Evolutionary conservation across 2,113 vertebrate genomes (phyloP), one percentile per base, ranked within the genome.

Genomic region (Butorides virescens): DNA sequence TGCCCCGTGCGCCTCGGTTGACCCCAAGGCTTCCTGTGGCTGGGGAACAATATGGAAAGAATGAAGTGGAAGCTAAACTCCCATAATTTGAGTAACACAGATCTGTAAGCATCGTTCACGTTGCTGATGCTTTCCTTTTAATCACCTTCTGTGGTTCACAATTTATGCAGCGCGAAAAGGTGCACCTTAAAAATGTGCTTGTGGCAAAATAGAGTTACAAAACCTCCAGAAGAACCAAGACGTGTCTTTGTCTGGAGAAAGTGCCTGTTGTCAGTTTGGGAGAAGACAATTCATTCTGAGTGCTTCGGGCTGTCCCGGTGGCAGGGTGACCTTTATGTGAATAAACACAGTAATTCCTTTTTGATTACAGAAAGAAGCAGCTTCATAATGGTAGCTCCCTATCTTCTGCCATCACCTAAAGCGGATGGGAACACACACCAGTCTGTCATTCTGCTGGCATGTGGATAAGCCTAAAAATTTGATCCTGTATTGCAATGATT

Each of bases 321-420:
- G 53, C 89, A 88, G 66, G 46, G 84, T 92, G 90, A 89, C 86
- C 89, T 95, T 95, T 86, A 22, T 66, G 66, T 82, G 70, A 91
- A 91, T 73, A 91, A 97, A 89, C 74, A 88, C 42, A 96, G 74
- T 91, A 88, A 92, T 91, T 93, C 89, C 66, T 82, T 95, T 96
- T 87, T 92, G 91, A 92, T 92, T 97, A 47, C 49, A 78, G 74
- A 86, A 82, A 87, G 66, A 47, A 85, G 29, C 62, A 82, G 58
- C 53, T 74, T 95, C 37, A 19, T 76, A 82, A 88, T 70, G 81
- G 77, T 30, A 73, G 73, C 74, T 95, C 46, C 73, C 32, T 61
- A 9, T 73, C 76, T 93, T 70, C 89, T 92, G 63, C 58, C 36
- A 11, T 61, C 76, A 86, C 83, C 91, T 81, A 18, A 84, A 58